Base-by-base conservation (phyloP, 2,113 vertebrate genomes). In the Bombycilla garrulus region DNA sequence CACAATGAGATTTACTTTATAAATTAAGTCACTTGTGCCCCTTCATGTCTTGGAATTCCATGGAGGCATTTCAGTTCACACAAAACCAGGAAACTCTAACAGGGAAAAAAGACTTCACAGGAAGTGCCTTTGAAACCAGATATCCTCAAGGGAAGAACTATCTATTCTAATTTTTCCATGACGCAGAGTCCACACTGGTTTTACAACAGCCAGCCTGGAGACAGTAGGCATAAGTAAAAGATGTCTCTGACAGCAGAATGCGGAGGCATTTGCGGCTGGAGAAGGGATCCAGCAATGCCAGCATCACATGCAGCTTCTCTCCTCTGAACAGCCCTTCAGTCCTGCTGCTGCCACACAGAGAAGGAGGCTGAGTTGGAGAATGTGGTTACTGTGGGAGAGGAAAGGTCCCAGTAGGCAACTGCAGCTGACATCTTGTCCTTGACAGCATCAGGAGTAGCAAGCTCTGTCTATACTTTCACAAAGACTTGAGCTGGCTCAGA, bases 311-410 rank as follows among this genome's bases (percentile, higher is more conserved):
- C 24, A 91, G n/a, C 11, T 81, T 62, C 42, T 73, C 11, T 10
- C 5, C 44, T 6, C 57, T 47, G 40, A 83, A 5, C 11, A 72
- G 17, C 29, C 10, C 54, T 62, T 90, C 38, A 57, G n/a, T n/a
- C 18, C 54, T 77, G 40, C 64, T 73, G 64, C 36, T 86, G 19
- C 10, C 56, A 45, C 56, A 45, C 36, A 65, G 31, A 83, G 22
- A 18, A 8, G 2, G 5, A 88, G n/a, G 44, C 28, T 77, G 45
- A 70, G 56, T 5, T 74, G 51, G 19, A 71, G 29, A 78, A 60
- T 8, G 14, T 0, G 5, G n/a, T 29, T 74, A 70, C n/a, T 13
- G 12, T 0, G 2, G 31, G 21, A 36, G 56, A 71, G 40, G 61
- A 81, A 61, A 23, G 13, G 57, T 81, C 13, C 13, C 35, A 15